These are phyloP conservation scores for Muscicapa adusta DNA, from an alignment of 2,113 vertebrate genomes.

Conservation along the genomic window DNA sequence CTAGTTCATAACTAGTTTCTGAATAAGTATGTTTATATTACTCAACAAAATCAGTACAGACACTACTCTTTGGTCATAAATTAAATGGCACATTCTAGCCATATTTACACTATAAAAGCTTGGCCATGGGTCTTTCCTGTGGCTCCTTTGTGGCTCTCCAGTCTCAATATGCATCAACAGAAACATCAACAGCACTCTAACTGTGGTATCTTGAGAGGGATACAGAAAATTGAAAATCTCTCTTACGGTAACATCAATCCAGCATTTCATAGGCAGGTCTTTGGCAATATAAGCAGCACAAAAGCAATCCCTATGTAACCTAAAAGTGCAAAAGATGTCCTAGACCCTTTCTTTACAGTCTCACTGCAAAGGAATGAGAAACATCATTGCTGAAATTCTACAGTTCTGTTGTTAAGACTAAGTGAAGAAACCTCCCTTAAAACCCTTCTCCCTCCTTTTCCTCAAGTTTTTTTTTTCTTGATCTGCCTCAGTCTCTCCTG, in stretches of 20 bases:
- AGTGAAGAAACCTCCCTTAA: neutral
- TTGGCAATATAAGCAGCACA: neutral
- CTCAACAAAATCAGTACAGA: neutral
- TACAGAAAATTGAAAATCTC: neutral
- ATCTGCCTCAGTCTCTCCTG: neutral
- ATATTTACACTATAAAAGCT: neutral
- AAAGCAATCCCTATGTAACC: accelerated
- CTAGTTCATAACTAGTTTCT: neutral
- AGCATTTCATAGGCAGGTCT: neutral
- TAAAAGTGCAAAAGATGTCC: neutral
- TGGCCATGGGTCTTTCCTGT: neutral
- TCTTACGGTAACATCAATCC: neutral
- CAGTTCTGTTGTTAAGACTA: neutral
- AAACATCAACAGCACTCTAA: neutral
- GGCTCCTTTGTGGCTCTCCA: neutral
- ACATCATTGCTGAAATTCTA: neutral
- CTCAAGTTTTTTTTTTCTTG: neutral
- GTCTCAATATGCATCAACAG: neutral
- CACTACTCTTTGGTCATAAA: neutral
- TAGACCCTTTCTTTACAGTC: neutral
- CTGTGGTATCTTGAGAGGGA: neutral
- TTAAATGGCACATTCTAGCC: neutral
- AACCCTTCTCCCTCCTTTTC: neutral
- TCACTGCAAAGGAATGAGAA: neutral
- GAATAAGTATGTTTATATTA: neutral